A percentile compares a stretch with the other conserved stretches of the same genome.
Evolutionary conservation across 1,140 invertebrate genomes (phyloP).

Genomic region (Octopus sinensis): DNA sequence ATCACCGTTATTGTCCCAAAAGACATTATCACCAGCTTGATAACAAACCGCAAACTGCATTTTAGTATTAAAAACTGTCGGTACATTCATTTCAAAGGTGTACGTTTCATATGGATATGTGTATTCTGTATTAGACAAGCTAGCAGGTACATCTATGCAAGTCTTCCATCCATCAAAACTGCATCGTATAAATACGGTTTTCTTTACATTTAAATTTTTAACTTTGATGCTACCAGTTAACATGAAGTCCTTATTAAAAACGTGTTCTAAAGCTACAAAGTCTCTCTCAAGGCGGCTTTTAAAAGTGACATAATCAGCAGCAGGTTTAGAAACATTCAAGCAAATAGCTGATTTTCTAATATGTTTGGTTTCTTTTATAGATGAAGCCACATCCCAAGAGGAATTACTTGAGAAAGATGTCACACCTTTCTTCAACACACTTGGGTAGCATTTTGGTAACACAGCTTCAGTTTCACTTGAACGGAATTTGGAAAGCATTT

Average conservation of each 20-base stretch:
- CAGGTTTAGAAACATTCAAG: slow-evolving; percentile 4
- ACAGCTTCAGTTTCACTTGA: not conserved
- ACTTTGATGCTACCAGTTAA: slow-evolving; percentile 2
- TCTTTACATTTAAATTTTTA: not conserved
- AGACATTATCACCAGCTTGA: slow-evolving; percentile 68
- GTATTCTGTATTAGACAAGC: slow-evolving; percentile 27
- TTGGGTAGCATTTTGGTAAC: not conserved
- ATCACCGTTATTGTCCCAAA: slow-evolving; percentile 86
- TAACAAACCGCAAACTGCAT: slow-evolving; percentile 90
- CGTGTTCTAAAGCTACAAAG: not conserved
- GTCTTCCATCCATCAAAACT: not conserved
- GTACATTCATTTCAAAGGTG: slow-evolving; percentile 78
- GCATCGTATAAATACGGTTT: not conserved
- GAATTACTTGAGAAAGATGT: not conserved
- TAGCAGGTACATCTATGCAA: slow-evolving; percentile 34
- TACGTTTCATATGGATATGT: slow-evolving; percentile 82
- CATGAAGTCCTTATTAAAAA: slow-evolving; percentile 2
- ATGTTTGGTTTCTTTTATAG: slow-evolving; percentile 1
- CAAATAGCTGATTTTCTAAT: slow-evolving; percentile 8
- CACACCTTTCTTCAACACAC: slow-evolving; percentile 3
- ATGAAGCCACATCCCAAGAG: not conserved
- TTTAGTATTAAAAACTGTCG: slow-evolving; percentile 54
- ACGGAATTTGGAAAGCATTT: slow-evolving; percentile 1
- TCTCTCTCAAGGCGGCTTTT: slow-evolving; percentile 1
- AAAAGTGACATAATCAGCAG: slow-evolving; percentile 1